phyloP scores from a whole-genome alignment of 1,140 invertebrate genomes.

The Drosophila sp. region DNA sequence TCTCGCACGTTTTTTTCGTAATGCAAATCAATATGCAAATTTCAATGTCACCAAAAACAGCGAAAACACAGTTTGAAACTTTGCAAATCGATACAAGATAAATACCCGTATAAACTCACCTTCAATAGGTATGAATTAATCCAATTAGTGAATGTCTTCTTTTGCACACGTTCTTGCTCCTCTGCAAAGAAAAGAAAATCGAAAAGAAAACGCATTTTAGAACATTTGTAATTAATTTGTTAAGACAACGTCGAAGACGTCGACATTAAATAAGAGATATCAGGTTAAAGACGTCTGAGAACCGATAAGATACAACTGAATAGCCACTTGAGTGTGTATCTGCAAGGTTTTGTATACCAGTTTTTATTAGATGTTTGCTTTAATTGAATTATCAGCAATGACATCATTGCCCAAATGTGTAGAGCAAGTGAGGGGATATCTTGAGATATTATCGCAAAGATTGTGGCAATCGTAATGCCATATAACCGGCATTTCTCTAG shows the following conservation, averaged over 20 bases:
- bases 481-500: background rate
- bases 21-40: slow-evolving; percentile 70
- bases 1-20: slow-evolving; percentile 43
- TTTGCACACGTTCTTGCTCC: slow-evolving; percentile 99
- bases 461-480: slow-evolving; percentile 15
- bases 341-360: slow-evolving; percentile 3
- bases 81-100: slow-evolving; percentile 33
- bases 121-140: slow-evolving; percentile 98
- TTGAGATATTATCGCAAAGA: slow-evolving; percentile 32
- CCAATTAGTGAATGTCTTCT: slow-evolving; percentile 99
- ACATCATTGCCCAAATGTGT: slow-evolving; percentile 50
- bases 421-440: background rate
- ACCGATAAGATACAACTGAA: slow-evolving; percentile 62
- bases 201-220: slow-evolving; percentile 43
- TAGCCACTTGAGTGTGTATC: background rate
- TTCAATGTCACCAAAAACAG: slow-evolving; percentile 56
- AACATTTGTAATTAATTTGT: slow-evolving; percentile 64
- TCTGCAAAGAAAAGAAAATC: slow-evolving; percentile 89
- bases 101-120: slow-evolving; percentile 86
- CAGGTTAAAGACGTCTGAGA: slow-evolving; percentile 37
- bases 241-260: slow-evolving; percentile 42
- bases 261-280: slow-evolving; percentile 53
- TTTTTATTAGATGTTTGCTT: slow-evolving; percentile 52
- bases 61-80: slow-evolving; percentile 40
- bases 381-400: slow-evolving; percentile 78